Evolutionary conservation across 2,113 vertebrate genomes (phyloP).

Genomic region (Spheniscus mendiculus): DNA sequence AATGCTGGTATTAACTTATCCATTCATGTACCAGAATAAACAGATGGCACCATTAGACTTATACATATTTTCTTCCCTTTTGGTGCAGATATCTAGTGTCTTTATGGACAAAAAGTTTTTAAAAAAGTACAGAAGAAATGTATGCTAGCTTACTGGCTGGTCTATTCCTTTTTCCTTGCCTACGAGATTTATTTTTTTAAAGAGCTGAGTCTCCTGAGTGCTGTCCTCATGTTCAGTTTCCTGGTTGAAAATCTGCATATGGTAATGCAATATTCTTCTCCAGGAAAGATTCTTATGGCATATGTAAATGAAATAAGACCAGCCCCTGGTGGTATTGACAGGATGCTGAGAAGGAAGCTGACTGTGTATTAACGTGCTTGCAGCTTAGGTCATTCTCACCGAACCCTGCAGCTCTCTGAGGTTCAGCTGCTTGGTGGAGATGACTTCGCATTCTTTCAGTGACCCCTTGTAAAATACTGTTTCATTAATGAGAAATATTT

Average conservation of each 20-base stretch:
- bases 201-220: background rate
- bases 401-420: constrained; percentile 38
- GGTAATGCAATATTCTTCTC: constrained; percentile 50
- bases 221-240: constrained; percentile 43
- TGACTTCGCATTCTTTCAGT: constrained; percentile 38
- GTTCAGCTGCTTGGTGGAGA: constrained; percentile 30
- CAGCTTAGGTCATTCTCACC: constrained; percentile 40
- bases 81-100: background rate
- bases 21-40: background rate
- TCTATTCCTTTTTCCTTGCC: background rate
- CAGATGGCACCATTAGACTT: background rate
- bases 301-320: constrained; percentile 65
- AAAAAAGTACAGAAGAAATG: background rate
- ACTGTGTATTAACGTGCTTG: constrained; percentile 19
- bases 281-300: constrained; percentile 40
- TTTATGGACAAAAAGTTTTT: background rate
- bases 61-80: background rate
- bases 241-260: constrained; percentile 64
- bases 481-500: constrained; percentile 22
- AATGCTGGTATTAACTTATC: background rate
- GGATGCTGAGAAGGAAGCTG: constrained; percentile 43
- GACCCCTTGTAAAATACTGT: constrained; percentile 41
- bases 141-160: background rate
- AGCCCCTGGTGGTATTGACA: constrained; percentile 50
- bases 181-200: background rate